Evolutionary conservation across 1,140 invertebrate species (phyloP), one percentile per base, ranked within the genome.

Genomic region (Aporrectodea caliginosa): DNA sequence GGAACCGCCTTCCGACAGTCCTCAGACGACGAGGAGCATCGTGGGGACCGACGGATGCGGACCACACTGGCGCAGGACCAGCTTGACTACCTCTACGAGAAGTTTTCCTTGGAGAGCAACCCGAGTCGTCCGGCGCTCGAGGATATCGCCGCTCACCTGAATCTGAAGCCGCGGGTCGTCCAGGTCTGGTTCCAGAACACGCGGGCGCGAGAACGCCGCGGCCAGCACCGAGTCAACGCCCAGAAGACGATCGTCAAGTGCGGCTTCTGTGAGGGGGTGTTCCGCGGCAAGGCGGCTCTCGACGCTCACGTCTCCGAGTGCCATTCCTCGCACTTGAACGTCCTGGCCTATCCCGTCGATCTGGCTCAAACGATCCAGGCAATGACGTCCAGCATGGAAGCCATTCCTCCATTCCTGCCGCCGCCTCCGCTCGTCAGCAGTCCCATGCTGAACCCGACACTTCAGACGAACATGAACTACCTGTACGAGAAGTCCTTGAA

Each of bases 181-280:
- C 94, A 96, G 90, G 94, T 97, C 82, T 99, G 96, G 95, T 98
- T 98, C 89, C 96, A 98, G 90, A 99, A 99, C 88, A 96, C 97
- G n/a, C 91, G 98, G 81, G 97, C 97, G 76, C 99, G 99, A 91
- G 96, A 99, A 86, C 43, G 43, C 43, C 43, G 43, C 22, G 43
- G 43, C 43, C 43, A 58, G 43, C 43, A 58, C 43, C 6, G 43
- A 22, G 43, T 58, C 43, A 58, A 58, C 43, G 6, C 43, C 43
- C 43, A 58, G 43, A 58, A 58, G 43, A 12, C 43, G 43, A 6
- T 58, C 43, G 43, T 58, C 43, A 58, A 22, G 22, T 58, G 43
- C 43, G 6, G 6, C 6, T 22, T 12, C 6, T 58, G 43, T 58
- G 6, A 6, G 6, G 6, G 6, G 43, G 22, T 58, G 43, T 58